A percentile compares a stretch with the other conserved stretches of the same genome.
phyloP scores from a whole-genome alignment of 2,797 vertebrate species.

The Pangasius macronema region DNA sequence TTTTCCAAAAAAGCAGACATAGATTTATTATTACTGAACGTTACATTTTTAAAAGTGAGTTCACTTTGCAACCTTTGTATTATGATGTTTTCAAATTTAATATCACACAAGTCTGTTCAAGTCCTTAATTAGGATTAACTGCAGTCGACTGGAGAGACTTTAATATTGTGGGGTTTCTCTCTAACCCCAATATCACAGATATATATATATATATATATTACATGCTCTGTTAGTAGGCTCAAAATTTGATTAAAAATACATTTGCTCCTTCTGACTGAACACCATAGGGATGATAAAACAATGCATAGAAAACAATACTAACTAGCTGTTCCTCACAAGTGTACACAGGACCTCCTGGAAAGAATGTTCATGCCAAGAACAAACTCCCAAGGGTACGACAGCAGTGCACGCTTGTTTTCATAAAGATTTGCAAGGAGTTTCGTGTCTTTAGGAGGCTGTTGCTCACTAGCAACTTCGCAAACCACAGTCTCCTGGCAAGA shows the following conservation, averaged over 20 bases:
- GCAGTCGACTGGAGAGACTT: background rate
- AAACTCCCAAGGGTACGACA: background rate
- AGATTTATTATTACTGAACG: background rate
- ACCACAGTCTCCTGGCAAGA: background rate
- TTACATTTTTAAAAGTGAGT: background rate
- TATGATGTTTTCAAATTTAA: background rate
- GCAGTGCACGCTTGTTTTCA: background rate
- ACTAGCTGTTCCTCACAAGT: background rate
- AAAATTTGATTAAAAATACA: background rate
- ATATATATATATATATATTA: background rate
- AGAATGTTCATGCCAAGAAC: background rate
- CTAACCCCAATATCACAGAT: background rate
- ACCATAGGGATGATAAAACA: background rate
- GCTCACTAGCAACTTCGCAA: background rate
- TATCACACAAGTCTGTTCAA: background rate
- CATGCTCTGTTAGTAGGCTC: background rate
- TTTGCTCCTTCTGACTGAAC: background rate
- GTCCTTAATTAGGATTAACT: constrained; percentile 11
- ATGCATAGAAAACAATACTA: background rate
- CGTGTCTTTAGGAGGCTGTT: background rate
- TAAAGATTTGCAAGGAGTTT: background rate
- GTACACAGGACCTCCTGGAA: background rate
- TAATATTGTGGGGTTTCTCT: background rate
- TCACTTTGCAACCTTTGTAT: background rate
- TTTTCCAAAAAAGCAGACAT: background rate